Evolutionary conservation across 1,140 invertebrate species (phyloP).

Genomic region (Rhagoletis pomonella): DNA sequence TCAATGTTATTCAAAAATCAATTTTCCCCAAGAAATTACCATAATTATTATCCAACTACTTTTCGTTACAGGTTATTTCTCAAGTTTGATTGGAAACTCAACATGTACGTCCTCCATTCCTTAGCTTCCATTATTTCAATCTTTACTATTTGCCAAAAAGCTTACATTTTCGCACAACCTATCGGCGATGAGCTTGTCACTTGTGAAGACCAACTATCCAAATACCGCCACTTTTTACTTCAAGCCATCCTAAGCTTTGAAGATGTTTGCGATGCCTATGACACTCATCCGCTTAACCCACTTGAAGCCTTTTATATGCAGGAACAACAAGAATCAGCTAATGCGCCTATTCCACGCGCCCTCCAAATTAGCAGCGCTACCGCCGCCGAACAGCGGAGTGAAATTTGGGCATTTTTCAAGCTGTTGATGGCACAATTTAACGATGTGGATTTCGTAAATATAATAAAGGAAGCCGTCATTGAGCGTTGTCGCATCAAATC

Average conservation of each 20-base stretch:
- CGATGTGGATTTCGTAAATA: slow-evolving; percentile 66
- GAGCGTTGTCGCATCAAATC: slow-evolving; percentile 68
- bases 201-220: slow-evolving; percentile 67
- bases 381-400: slow-evolving; percentile 65
- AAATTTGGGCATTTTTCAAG: slow-evolving; percentile 72
- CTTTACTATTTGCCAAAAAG: slow-evolving; percentile 23
- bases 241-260: slow-evolving; percentile 71
- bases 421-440: slow-evolving; percentile 72
- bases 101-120: not conserved
- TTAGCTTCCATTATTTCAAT: not conserved
- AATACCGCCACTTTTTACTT: slow-evolving; percentile 68
- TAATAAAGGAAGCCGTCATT: slow-evolving; percentile 68
- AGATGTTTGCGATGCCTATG: slow-evolving; percentile 71
- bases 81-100: not conserved
- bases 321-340: not conserved
- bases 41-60: too few relatives aligned
- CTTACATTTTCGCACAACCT: not conserved
- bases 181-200: slow-evolving; percentile 58
- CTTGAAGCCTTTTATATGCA: slow-evolving; percentile 57
- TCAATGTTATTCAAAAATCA: too few relatives aligned
- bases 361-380: not conserved
- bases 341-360: not conserved
- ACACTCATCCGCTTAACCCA: slow-evolving; percentile 58
- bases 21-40: too few relatives aligned
- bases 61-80: slow-evolving; percentile 4